Percentiles rank a stretch among this genome's conserved stretches.
These are phyloP conservation scores for Steinernema scapterisci DNA, from an alignment of 2,888 invertebrate species.

Conservation along the genomic window DNA sequence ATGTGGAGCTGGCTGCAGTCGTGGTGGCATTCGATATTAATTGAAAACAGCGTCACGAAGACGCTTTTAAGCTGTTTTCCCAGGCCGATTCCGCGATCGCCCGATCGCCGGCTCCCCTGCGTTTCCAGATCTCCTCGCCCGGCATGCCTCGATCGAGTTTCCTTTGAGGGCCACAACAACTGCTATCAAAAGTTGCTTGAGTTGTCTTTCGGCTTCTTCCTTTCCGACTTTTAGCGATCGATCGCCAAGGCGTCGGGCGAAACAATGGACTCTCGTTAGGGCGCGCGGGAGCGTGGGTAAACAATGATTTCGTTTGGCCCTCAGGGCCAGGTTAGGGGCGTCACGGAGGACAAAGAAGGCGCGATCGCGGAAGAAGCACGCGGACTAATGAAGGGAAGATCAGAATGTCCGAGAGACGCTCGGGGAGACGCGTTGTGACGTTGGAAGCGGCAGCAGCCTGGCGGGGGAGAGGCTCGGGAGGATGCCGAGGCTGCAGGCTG, in stretches of 20 bases:
- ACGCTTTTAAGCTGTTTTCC: neutral
- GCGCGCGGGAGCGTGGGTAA: neutral
- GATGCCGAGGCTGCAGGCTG: neutral
- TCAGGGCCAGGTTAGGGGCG: neutral
- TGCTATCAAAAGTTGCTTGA: constrained; percentile 29
- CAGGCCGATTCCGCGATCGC: too few relatives aligned
- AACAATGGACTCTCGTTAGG: constrained; percentile 26
- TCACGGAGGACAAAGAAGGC: neutral
- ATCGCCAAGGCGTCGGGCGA: neutral
- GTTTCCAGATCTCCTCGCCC: neutral
- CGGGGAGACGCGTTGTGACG: neutral
- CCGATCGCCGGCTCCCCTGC: too few relatives aligned
- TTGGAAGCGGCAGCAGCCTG: neutral
- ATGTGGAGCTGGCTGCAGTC: neutral
- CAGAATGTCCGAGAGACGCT: neutral
- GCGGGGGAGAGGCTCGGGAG: neutral
- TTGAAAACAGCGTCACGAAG: constrained; percentile 14
- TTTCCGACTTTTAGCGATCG: neutral
- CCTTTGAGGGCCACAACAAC: neutral
- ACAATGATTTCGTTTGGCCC: neutral
- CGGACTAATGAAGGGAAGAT: neutral
- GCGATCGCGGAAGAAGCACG: neutral
- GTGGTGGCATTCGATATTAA: neutral
- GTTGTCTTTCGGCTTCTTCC: neutral
- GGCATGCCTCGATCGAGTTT: neutral